Conservation (phyloP, 2,888 invertebrate species). For the Drosophila kuntzei region DNA sequence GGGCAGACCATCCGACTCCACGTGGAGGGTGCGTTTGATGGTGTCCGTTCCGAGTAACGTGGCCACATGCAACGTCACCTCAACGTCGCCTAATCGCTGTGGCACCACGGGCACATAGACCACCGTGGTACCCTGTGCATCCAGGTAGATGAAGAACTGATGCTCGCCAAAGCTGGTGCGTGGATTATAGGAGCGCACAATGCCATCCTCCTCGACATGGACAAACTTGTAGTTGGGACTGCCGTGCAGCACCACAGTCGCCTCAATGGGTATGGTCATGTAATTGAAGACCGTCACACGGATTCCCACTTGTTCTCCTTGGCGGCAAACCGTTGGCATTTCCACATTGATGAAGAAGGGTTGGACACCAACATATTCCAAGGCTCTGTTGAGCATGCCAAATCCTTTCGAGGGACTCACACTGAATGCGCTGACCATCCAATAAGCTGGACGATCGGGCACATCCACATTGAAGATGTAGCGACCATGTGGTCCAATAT, state of each 20-base stretch:
- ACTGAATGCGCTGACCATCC: slow-evolving; percentile 97
- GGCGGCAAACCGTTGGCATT: slow-evolving; percentile 92
- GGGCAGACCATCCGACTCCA: slow-evolving; percentile 95
- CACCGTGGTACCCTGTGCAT: slow-evolving; percentile 91
- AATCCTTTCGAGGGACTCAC: slow-evolving; percentile 95
- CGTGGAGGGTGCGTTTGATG: slow-evolving; percentile 88
- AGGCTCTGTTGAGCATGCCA: slow-evolving; percentile 92
- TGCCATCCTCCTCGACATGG: slow-evolving; percentile 95
- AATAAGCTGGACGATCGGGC: slow-evolving; percentile 93
- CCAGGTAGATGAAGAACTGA: slow-evolving; percentile 96
- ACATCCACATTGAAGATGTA: slow-evolving; percentile 94
- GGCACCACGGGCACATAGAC: slow-evolving; percentile 97
- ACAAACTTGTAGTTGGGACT: slow-evolving; percentile 96
- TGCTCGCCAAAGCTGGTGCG: slow-evolving; percentile 96
- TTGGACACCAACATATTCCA: slow-evolving; percentile 94
- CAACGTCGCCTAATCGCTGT: slow-evolving; percentile 90
- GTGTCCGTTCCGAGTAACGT: slow-evolving; percentile 91
- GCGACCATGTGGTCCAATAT: slow-evolving; percentile 96
- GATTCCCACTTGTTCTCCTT: slow-evolving; percentile 97
- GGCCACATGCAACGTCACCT: slow-evolving; percentile 91
- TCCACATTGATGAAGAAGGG: slow-evolving; percentile 98
- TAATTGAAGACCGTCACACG: slow-evolving; percentile 98
- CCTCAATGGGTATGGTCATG: slow-evolving; percentile 93
- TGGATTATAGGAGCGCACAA: slow-evolving; percentile 95
- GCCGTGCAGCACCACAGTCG: slow-evolving; percentile 93